Conservation (phyloP, 2,888 invertebrate genomes). For the Zonitis immaculata region DNA sequence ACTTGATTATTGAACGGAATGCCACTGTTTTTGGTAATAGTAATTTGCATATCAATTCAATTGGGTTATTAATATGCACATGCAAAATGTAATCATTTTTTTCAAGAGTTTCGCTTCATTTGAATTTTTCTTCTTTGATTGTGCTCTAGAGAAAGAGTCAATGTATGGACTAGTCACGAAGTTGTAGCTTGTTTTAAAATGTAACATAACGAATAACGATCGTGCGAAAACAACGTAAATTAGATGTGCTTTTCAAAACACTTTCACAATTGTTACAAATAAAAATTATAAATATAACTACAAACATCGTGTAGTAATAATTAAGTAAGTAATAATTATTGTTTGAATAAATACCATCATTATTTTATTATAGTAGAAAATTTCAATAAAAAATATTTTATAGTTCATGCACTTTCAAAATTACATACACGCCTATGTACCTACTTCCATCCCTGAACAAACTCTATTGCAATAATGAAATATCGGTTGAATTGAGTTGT, state of each 20-base stretch:
- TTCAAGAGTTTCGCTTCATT: conserved; percentile 1
- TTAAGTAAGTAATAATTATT: too few species aligned
- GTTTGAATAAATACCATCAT: too few species aligned
- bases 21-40: neutral
- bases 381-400: too few species aligned
- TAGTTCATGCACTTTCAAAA: too few species aligned
- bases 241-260: conserved; percentile 7
- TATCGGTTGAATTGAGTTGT: neutral
- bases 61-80: conserved; percentile 13
- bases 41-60: conserved; percentile 11
- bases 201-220: conserved; percentile 17
- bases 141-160: neutral
- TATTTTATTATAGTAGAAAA: too few species aligned
- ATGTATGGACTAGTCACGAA: conserved; percentile 13
- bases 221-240: conserved; percentile 16
- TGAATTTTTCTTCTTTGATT: neutral
- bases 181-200: conserved; percentile 12
- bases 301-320: too few species aligned
- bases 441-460: too few species aligned
- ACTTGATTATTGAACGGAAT: neutral
- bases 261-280: neutral
- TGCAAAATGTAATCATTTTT: neutral
- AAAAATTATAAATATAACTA: too few species aligned
- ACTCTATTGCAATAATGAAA: too few species aligned
- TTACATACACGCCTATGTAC: too few species aligned